phyloP scores from a whole-genome alignment of 2,113 vertebrate species.

The Nothobranchius kuhntae region DNA sequence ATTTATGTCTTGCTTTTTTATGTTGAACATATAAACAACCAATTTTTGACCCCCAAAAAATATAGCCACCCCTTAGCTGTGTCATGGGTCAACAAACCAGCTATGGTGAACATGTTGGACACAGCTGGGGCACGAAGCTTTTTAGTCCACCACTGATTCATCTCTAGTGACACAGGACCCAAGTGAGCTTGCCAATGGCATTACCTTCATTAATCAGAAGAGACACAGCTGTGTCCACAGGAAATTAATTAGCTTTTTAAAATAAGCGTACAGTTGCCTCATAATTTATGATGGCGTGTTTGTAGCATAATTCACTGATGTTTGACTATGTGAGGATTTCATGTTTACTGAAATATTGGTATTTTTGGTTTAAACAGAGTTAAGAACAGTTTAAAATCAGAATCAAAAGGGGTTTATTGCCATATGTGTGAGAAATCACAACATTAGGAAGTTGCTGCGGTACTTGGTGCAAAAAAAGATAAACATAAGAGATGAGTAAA shows the following conservation, averaged over 20 bases:
- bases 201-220: conserved; percentile 74
- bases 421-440: no score
- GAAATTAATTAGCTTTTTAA: conserved; percentile 78
- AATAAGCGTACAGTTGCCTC: conserved; percentile 52
- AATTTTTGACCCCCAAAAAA: conserved; percentile 42
- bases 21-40: conserved; percentile 7
- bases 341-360: not conserved
- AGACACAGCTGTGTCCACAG: conserved; percentile 54
- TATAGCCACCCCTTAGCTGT: conserved; percentile 28
- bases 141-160: conserved; percentile 65
- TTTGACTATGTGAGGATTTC: not conserved
- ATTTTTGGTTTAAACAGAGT: no score
- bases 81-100: conserved; percentile 51
- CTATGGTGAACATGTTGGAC: conserved; percentile 61
- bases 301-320: conserved; percentile 21
- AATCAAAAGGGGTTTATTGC: no score
- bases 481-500: no score
- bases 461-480: no score
- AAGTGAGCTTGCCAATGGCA: conserved; percentile 59
- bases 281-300: conserved; percentile 59
- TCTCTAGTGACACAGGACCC: conserved; percentile 61
- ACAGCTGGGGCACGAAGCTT: conserved; percentile 59
- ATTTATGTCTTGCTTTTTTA: no score
- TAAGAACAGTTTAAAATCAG: no score
- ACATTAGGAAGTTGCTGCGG: no score